Evolutionary conservation across 2,797 vertebrate genomes (phyloP).

Genomic region (Lacerta agilis): DNA sequence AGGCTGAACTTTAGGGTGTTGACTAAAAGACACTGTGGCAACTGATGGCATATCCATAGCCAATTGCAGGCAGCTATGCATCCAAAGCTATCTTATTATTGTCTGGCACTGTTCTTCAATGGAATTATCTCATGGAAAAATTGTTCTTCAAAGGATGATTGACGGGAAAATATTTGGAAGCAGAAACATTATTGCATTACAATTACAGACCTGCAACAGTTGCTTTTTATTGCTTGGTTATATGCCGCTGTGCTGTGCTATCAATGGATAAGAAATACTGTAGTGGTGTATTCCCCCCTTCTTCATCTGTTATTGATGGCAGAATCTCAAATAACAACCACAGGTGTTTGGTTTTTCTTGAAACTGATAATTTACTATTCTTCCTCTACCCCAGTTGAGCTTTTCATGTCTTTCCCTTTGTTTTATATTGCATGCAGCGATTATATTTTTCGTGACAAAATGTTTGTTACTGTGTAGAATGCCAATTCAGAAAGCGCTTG

Average conservation of each 20-base stretch:
- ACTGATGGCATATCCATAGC: neutral
- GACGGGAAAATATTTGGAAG: constrained; percentile 7
- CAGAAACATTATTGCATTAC: neutral
- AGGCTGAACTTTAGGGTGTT: neutral
- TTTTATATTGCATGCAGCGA: neutral
- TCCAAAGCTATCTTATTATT: neutral
- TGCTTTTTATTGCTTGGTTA: neutral
- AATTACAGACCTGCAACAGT: neutral
- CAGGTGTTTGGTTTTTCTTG: too few relatives aligned
- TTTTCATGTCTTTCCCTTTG: neutral
- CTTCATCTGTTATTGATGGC: neutral
- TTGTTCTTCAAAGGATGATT: constrained; percentile 10
- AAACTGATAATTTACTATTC: neutral
- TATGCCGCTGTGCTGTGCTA: neutral
- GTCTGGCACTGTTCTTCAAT: neutral
- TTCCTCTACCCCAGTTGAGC: neutral
- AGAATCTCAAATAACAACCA: neutral
- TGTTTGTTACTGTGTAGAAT: neutral
- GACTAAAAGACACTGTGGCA: neutral
- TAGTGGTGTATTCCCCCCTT: neutral
- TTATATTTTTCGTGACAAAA: neutral
- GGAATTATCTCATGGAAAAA: neutral
- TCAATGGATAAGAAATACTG: neutral
- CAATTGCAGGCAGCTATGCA: neutral
- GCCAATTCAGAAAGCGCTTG: neutral